Conservation (phyloP, 1,140 invertebrate species). For the Rhagoletis zephyria region DNA sequence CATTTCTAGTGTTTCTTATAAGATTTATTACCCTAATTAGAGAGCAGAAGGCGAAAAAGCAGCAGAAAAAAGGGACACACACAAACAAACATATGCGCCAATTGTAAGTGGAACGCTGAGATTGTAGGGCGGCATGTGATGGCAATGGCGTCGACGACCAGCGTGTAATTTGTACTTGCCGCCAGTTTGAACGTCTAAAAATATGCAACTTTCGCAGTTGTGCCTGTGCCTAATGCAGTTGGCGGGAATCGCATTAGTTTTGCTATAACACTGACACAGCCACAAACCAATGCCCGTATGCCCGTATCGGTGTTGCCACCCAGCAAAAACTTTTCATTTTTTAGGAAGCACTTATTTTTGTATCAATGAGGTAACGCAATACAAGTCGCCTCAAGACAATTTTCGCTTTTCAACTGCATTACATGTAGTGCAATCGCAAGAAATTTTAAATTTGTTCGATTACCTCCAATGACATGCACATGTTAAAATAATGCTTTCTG, state of each 20-base stretch:
- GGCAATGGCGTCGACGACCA: not conserved
- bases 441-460: too few species aligned
- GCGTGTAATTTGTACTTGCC: not conserved
- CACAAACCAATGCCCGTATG: too few species aligned
- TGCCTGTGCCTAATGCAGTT: conserved; percentile 5
- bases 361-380: too few species aligned
- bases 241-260: conserved; percentile 9
- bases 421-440: too few species aligned
- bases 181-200: not conserved
- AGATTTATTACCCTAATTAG: conserved; percentile 73
- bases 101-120: not conserved
- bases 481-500: too few species aligned
- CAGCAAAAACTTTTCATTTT: too few species aligned
- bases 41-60: conserved; percentile 50
- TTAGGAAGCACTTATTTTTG: too few species aligned
- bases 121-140: not conserved
- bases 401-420: too few species aligned
- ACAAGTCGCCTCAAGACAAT: too few species aligned
- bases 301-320: too few species aligned
- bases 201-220: not conserved
- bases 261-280: not conserved
- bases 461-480: too few species aligned
- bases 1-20: conserved; percentile 57
- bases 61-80: not conserved
- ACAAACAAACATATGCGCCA: not conserved